Evolutionary conservation across 1,140 invertebrate genomes (phyloP).

Genomic region (Drosophila bocqueti): DNA sequence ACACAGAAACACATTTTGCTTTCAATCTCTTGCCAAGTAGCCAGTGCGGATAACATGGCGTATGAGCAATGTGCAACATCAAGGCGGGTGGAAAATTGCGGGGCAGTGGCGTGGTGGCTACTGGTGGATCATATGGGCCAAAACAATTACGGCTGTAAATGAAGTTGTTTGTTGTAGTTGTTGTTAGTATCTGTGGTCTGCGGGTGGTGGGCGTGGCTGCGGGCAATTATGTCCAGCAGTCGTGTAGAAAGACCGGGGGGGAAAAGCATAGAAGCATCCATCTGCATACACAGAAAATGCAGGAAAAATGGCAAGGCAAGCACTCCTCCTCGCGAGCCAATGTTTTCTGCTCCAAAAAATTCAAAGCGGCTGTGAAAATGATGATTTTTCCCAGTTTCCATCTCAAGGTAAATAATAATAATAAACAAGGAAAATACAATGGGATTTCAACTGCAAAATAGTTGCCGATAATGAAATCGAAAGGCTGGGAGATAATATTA

Average conservation of each 20-base stretch:
- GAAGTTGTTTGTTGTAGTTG: conserved; percentile 56
- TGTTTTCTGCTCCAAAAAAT: conserved; percentile 81
- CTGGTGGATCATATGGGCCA: conserved; percentile 63
- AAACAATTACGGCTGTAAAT: conserved; percentile 70
- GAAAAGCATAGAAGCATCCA: conserved; percentile 48
- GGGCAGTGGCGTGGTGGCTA: not conserved
- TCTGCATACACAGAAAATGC: conserved; percentile 69
- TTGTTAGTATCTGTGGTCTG: conserved; percentile 24
- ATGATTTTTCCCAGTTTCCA: conserved; percentile 46
- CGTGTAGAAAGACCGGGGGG: conserved; percentile 68
- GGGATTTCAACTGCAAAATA: conserved; percentile 27
- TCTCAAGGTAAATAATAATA: conserved; percentile 19
- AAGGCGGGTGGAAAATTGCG: conserved; percentile 21
- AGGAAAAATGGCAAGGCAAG: conserved; percentile 45
- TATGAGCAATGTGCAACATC: conserved; percentile 65
- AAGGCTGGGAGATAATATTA: conserved; percentile 29
- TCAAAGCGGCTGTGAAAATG: conserved; percentile 76
- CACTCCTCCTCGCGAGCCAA: conserved; percentile 40
- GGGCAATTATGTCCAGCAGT: conserved; percentile 78
- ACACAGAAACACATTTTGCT: conserved; percentile 58
- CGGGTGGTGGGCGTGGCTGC: conserved; percentile 67
- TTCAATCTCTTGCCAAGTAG: conserved; percentile 60
- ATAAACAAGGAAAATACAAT: conserved; percentile 4
- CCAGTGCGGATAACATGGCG: conserved; percentile 59
- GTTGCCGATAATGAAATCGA: conserved; percentile 59